phyloP scores from a whole-genome alignment of 2,797 vertebrate species.

The Enteromius radiatus region DNA sequence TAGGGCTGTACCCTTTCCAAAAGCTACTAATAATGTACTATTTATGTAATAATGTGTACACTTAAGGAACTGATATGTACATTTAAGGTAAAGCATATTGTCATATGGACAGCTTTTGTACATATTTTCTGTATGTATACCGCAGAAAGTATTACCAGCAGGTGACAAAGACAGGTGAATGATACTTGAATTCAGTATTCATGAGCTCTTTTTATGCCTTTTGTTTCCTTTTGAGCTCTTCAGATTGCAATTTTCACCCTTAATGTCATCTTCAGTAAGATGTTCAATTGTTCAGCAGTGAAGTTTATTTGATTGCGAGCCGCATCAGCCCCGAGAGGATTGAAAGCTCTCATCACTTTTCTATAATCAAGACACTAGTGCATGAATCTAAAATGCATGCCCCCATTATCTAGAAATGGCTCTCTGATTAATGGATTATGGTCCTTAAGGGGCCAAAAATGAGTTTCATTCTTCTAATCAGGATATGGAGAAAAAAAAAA shows the following conservation, averaged over 20 bases:
- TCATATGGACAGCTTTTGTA: not conserved
- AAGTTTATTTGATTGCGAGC: slow-evolving; percentile 23
- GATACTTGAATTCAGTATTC: not conserved
- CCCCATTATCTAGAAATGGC: slow-evolving; percentile 37
- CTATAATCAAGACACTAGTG: slow-evolving; percentile 23
- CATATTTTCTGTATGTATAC: not conserved
- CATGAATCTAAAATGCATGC: slow-evolving; percentile 30
- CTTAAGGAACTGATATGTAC: not conserved
- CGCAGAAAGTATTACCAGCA: not conserved
- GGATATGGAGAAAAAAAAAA: too few relatives aligned
- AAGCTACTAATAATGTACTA: not conserved
- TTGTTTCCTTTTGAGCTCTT: not conserved
- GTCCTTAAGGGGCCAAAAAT: slow-evolving; percentile 36
- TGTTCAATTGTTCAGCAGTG: slow-evolving; percentile 8
- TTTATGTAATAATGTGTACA: not conserved
- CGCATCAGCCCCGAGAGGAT: slow-evolving; percentile 4
- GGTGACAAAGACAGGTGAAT: not conserved
- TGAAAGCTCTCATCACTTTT: slow-evolving; percentile 27
- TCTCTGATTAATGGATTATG: slow-evolving; percentile 27
- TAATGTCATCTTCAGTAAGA: not conserved
- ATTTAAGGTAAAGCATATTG: not conserved
- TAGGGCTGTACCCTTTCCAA: not conserved
- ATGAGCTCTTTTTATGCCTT: not conserved
- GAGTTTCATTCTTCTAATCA: slow-evolving; percentile 38
- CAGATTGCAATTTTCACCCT: not conserved